Conservation (phyloP, 1,140 invertebrate genomes). For the Lordiphosa clarofinis region DNA sequence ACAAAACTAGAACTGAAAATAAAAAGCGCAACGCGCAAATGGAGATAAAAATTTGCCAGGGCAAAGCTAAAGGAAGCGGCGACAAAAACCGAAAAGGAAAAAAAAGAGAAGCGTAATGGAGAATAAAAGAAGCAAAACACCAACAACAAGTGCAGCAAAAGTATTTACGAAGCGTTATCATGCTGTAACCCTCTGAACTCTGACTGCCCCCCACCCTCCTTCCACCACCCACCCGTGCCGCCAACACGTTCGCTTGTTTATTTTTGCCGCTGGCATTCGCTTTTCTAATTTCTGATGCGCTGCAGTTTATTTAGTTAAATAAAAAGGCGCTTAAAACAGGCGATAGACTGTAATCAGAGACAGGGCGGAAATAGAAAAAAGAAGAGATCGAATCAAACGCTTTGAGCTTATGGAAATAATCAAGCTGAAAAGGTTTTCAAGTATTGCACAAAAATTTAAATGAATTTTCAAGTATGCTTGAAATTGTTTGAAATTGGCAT, state of each 20-base stretch:
- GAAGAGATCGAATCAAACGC: conserved; percentile 13
- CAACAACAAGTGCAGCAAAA: conserved; percentile 62
- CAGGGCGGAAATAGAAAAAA: conserved; percentile 40
- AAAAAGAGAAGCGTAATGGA: conserved; percentile 27
- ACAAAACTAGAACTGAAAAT: conserved; percentile 10
- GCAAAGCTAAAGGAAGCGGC: conserved; percentile 69
- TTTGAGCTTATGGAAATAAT: background rate
- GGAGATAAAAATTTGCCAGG: conserved; percentile 76
- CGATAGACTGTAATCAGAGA: conserved; percentile 52
- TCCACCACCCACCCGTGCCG: conserved; percentile 6
- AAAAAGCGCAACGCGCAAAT: conserved; percentile 61
- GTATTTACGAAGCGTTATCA: conserved; percentile 76
- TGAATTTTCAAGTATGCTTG: too few relatives aligned
- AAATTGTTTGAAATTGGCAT: too few relatives aligned
- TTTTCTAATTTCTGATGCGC: conserved; percentile 70
- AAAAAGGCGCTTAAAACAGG: conserved; percentile 53
- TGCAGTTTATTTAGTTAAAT: conserved; percentile 72
- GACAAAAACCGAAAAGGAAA: conserved; percentile 44
- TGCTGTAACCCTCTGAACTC: conserved; percentile 54
- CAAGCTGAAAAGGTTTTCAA: conserved; percentile 19
- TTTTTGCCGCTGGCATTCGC: conserved; percentile 66
- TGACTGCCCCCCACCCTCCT: too few relatives aligned
- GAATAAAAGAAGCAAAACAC: conserved; percentile 36
- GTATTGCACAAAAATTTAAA: background rate
- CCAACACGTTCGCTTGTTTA: conserved; percentile 64